Evolutionary conservation across 2,113 vertebrate genomes (phyloP).

Genomic region (Tragelaphus imberbis): DNA sequence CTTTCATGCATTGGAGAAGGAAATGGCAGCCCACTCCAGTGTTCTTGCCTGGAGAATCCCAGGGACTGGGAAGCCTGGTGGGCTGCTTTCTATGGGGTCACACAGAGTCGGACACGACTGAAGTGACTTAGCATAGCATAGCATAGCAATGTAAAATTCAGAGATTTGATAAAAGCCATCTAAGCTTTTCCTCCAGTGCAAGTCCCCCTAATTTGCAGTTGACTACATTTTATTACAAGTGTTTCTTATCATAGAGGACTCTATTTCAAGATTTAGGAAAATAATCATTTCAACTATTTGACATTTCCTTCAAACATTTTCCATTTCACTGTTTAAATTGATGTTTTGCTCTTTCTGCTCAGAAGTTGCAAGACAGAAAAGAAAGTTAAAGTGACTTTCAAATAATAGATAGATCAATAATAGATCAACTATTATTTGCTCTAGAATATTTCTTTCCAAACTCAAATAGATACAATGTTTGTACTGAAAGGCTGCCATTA

Average conservation of each 20-base stretch:
- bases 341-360: not conserved
- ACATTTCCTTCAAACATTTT: not conserved
- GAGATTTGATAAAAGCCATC: not conserved
- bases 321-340: not conserved
- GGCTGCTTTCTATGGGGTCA: too few relatives aligned
- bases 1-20: too few relatives aligned
- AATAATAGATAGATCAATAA: too few relatives aligned
- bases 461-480: not conserved
- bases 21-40: too few relatives aligned
- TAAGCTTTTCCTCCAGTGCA: not conserved
- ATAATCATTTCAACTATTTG: not conserved
- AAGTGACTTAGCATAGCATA: too few relatives aligned
- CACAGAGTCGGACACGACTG: too few relatives aligned
- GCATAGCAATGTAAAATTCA: not conserved
- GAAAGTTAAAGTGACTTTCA: not conserved
- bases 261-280: not conserved
- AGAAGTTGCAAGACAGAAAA: not conserved
- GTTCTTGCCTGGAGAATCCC: too few relatives aligned
- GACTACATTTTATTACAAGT: not conserved
- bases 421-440: not conserved
- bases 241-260: not conserved
- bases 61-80: too few relatives aligned
- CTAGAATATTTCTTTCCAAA: not conserved
- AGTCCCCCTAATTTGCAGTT: not conserved
- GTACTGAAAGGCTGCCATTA: not conserved